phyloP scores from a whole-genome alignment of 2,113 vertebrate genomes.

The Istiophorus platypterus region DNA sequence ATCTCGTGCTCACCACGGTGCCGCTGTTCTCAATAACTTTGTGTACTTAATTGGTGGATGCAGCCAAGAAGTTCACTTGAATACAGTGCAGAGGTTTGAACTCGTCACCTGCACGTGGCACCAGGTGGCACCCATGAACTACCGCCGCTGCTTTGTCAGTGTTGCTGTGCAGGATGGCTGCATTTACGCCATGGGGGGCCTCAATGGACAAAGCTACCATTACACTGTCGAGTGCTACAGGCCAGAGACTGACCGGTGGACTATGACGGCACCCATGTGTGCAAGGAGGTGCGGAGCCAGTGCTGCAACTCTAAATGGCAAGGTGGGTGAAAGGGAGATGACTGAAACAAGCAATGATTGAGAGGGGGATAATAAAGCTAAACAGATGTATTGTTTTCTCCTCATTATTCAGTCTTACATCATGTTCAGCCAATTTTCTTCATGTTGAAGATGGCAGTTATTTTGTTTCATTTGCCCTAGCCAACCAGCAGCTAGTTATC shows the following conservation, averaged over 20 bases:
- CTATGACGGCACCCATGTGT: slow-evolving; percentile 1
- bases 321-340: slow-evolving; percentile 32
- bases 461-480: too few relatives aligned
- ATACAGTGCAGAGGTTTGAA: slow-evolving; percentile 22
- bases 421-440: too few relatives aligned
- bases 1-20: background rate
- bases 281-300: slow-evolving; percentile 10
- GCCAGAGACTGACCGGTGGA: slow-evolving; percentile 33
- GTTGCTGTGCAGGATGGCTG: slow-evolving; percentile 22
- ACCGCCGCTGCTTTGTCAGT: background rate
- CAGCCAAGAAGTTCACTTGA: background rate
- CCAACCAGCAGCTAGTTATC: too few relatives aligned
- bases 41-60: slow-evolving; percentile 44
- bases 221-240: slow-evolving; percentile 32
- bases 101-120: background rate
- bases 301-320: slow-evolving; percentile 20
- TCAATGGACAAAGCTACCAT: background rate
- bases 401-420: too few relatives aligned
- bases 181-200: slow-evolving; percentile 57
- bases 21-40: slow-evolving; percentile 1
- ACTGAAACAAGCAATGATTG: too few relatives aligned
- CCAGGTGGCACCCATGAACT: slow-evolving; percentile 24
- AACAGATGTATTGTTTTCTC: too few relatives aligned
- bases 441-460: too few relatives aligned
- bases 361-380: too few relatives aligned